A percentile compares a stretch with the other conserved stretches of the same genome.
Evolutionary conservation across 2,797 vertebrate species (phyloP).

Genomic region (Lithobates sylvaticus): DNA sequence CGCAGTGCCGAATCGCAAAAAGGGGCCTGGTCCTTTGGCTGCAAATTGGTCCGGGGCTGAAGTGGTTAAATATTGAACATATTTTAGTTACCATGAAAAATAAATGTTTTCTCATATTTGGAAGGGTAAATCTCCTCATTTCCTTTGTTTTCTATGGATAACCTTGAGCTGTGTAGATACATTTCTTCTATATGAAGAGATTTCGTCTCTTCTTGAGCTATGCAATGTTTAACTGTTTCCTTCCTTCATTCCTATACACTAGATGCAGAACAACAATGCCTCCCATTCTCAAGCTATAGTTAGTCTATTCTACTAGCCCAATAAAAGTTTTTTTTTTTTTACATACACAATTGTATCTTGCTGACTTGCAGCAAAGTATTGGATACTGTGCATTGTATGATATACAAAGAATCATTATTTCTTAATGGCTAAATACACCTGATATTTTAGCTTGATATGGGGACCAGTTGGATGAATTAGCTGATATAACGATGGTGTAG

Average conservation of each 20-base stretch:
- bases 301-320: background rate
- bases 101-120: too few species aligned
- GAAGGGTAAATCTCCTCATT: background rate
- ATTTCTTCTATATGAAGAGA: constrained; percentile 4
- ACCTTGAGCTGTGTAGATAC: constrained; percentile 10
- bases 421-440: too few species aligned
- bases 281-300: background rate
- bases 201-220: background rate
- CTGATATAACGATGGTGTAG: too few species aligned
- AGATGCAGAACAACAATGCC: background rate
- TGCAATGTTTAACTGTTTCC: background rate
- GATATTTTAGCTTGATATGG: too few species aligned
- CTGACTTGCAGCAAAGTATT: background rate
- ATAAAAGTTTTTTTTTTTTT: background rate
- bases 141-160: background rate
- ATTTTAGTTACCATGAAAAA: too few species aligned
- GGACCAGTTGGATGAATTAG: too few species aligned
- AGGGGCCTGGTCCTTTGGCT: too few species aligned
- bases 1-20: too few species aligned
- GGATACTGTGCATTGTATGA: background rate
- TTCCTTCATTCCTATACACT: background rate
- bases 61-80: too few species aligned
- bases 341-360: background rate
- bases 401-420: background rate
- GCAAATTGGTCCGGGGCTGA: too few species aligned